Evolutionary conservation across 2,113 vertebrate species (phyloP).

Genomic region (Murina feae): DNA sequence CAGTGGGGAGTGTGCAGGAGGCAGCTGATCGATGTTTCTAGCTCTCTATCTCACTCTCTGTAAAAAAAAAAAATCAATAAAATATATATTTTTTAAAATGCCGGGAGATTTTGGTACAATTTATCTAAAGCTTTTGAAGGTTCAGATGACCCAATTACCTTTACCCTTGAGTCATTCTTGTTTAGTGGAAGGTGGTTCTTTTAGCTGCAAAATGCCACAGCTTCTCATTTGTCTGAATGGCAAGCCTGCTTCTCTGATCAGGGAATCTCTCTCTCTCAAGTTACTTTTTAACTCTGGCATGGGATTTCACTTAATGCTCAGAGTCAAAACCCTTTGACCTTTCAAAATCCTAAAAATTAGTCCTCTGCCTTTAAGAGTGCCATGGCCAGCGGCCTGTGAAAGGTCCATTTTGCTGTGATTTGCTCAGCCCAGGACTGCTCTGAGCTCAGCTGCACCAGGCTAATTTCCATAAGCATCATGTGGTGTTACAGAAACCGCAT

Average conservation of each 20-base stretch:
- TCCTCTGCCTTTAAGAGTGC: constrained; percentile 77
- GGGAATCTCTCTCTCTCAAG: neutral
- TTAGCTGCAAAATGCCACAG: neutral
- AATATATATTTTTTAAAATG: too few relatives aligned
- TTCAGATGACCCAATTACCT: neutral
- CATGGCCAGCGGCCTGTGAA: constrained; percentile 66
- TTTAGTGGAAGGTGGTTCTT: neutral
- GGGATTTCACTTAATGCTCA: neutral
- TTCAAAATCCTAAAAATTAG: neutral
- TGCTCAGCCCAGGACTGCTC: constrained; percentile 79
- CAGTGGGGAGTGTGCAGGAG: too few relatives aligned
- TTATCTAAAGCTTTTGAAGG: neutral
- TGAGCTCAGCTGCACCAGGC: constrained; percentile 87
- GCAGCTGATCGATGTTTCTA: too few relatives aligned
- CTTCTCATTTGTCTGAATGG: neutral
- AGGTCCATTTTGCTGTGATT: constrained; percentile 77
- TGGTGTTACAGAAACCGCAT: constrained; percentile 91
- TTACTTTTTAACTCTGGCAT: neutral
- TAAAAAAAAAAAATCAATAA: too few relatives aligned
- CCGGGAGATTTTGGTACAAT: neutral
- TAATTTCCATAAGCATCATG: constrained; percentile 93
- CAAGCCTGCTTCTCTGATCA: neutral
- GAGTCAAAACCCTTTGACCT: neutral
- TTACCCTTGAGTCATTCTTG: neutral
- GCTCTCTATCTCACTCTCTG: too few relatives aligned